A percentile compares a stretch with the other conserved stretches of the same genome.
These are phyloP conservation scores for Ranitomeya imitator DNA, from an alignment of 2,113 vertebrate species.

Conservation along the genomic window DNA sequence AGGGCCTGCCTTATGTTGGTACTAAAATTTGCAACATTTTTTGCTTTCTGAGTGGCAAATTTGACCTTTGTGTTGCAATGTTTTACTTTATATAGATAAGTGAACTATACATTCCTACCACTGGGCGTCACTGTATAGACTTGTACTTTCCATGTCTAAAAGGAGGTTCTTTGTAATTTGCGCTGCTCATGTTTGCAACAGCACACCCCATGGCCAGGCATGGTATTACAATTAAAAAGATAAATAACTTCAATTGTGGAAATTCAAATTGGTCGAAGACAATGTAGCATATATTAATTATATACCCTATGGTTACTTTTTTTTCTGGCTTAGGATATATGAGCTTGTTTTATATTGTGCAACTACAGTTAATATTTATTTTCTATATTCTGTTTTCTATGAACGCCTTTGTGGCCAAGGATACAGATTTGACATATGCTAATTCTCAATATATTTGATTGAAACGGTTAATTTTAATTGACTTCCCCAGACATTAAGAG, in stretches of 20 bases:
- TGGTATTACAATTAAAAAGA: background rate
- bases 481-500: conserved; percentile 18
- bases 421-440: background rate
- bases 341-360: too few species aligned
- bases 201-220: background rate
- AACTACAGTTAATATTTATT: background rate
- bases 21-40: too few species aligned
- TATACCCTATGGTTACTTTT: too few species aligned
- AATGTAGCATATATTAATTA: background rate
- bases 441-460: background rate
- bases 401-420: background rate
- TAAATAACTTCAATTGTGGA: background rate
- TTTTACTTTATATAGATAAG: background rate
- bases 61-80: too few species aligned
- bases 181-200: background rate
- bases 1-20: too few species aligned
- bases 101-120: background rate
- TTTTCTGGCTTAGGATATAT: too few species aligned
- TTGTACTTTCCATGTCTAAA: background rate
- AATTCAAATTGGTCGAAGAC: background rate
- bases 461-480: conserved; percentile 20
- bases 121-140: background rate
- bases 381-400: background rate
- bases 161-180: background rate
- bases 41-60: too few species aligned